Conservation (phyloP, 92 coral and sea anemone species). For the Palythoa grandiflora region DNA sequence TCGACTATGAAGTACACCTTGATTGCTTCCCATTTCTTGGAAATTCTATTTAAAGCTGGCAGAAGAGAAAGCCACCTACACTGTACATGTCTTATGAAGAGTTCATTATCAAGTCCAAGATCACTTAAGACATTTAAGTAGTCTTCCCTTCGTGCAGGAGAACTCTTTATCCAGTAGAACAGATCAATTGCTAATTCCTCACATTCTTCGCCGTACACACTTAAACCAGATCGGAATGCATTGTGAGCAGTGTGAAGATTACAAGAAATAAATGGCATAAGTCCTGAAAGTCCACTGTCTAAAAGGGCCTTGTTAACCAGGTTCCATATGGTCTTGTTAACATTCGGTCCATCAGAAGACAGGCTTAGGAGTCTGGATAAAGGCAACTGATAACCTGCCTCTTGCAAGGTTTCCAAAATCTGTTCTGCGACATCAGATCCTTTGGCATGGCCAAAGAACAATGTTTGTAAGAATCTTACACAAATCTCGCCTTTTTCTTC, state of each 20-base stretch:
- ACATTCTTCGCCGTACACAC: conserved; percentile 52
- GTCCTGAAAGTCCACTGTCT: conserved; percentile 47
- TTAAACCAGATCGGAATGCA: conserved; percentile 61
- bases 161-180: conserved; percentile 42
- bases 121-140: conserved; percentile 21
- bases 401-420: background rate
- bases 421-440: background rate
- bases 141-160: conserved; percentile 48
- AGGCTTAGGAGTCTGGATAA: background rate
- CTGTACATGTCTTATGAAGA: conserved; percentile 36
- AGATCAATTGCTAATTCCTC: conserved; percentile 55
- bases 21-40: conserved; percentile 5
- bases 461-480: background rate
- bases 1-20: conserved; percentile 26
- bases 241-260: conserved; percentile 60
- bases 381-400: background rate
- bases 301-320: conserved; percentile 53
- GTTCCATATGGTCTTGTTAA: conserved; percentile 59
- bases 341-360: conserved; percentile 49
- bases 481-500: background rate
- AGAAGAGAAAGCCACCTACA: conserved; percentile 43
- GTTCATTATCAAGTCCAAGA: conserved; percentile 42
- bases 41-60: conserved; percentile 10
- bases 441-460: background rate
- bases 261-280: conserved; percentile 57